Conservation (phyloP, 1,140 invertebrate species). For the Microplitis demolitor region DNA sequence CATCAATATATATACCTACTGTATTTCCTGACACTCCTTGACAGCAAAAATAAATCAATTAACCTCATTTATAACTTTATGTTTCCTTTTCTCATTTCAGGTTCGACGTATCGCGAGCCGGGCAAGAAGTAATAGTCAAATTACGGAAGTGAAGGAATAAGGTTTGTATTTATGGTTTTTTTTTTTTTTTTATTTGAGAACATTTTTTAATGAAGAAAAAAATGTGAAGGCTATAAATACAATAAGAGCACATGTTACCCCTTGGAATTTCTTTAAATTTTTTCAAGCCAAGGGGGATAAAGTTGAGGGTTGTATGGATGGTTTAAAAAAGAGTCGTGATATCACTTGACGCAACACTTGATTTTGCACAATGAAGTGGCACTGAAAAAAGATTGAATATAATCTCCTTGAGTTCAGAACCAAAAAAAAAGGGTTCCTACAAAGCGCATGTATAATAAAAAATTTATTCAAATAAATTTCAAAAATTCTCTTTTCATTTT, state of each 20-base stretch:
- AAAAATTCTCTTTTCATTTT: no score
- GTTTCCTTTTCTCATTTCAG: slow-evolving; percentile 16
- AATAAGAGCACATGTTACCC: not conserved
- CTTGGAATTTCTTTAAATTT: not conserved
- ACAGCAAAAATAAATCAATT: not conserved
- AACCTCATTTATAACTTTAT: not conserved
- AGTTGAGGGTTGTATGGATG: not conserved
- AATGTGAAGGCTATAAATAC: not conserved
- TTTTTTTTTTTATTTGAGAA: no score
- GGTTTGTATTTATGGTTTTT: not conserved
- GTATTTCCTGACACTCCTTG: not conserved
- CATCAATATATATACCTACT: not conserved
- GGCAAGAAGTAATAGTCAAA: slow-evolving; percentile 9
- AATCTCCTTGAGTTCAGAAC: not conserved
- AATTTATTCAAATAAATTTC: no score
- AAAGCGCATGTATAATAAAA: not conserved
- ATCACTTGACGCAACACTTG: slow-evolving; percentile 36
- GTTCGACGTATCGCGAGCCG: not conserved
- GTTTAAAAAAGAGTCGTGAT: slow-evolving; percentile 26
- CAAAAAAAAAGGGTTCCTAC: not conserved
- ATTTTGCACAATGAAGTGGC: slow-evolving; percentile 31
- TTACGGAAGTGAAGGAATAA: slow-evolving; percentile 9
- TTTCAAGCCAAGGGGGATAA: not conserved
- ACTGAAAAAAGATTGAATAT: not conserved
- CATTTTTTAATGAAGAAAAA: not conserved